phyloP scores from a whole-genome alignment of 2,888 invertebrate species.

The Drosophila heteroneura region DNA sequence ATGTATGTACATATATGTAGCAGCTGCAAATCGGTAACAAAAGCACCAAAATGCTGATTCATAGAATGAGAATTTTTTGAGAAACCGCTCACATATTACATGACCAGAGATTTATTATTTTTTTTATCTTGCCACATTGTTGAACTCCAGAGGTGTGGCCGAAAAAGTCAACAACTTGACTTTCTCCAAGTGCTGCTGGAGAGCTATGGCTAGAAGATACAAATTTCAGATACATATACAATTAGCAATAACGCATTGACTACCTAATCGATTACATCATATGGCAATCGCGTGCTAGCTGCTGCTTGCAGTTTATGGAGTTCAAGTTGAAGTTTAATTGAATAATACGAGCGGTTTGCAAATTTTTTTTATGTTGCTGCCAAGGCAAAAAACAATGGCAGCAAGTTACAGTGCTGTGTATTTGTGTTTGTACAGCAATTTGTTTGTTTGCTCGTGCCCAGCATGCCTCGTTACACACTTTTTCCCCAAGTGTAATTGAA shows the following conservation, averaged over 20 bases:
- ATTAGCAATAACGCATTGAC: constrained; percentile 15
- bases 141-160: constrained; percentile 47
- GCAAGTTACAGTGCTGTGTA: constrained; percentile 15
- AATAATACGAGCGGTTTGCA: constrained; percentile 61
- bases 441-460: constrained; percentile 35
- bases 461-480: constrained; percentile 57
- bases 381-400: constrained; percentile 35
- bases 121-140: constrained; percentile 12
- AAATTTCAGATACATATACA: constrained; percentile 16
- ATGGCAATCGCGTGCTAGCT: constrained; percentile 59
- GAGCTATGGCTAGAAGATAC: constrained; percentile 4
- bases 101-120: constrained; percentile 53
- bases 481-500: constrained; percentile 42
- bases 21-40: constrained; percentile 49
- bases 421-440: constrained; percentile 39
- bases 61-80: constrained; percentile 49
- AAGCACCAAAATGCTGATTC: constrained; percentile 59
- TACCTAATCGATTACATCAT: constrained; percentile 64
- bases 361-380: constrained; percentile 46
- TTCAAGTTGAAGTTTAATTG: constrained; percentile 78
- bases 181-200: constrained; percentile 46
- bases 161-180: constrained; percentile 41
- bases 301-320: constrained; percentile 34
- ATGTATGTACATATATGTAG: constrained; percentile 14
- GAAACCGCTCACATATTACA: constrained; percentile 50